Percentiles rank a stretch among this genome's conserved stretches.
Evolutionary conservation across 2,797 vertebrate species (phyloP).

Genomic region (Argyrosomus regius): DNA sequence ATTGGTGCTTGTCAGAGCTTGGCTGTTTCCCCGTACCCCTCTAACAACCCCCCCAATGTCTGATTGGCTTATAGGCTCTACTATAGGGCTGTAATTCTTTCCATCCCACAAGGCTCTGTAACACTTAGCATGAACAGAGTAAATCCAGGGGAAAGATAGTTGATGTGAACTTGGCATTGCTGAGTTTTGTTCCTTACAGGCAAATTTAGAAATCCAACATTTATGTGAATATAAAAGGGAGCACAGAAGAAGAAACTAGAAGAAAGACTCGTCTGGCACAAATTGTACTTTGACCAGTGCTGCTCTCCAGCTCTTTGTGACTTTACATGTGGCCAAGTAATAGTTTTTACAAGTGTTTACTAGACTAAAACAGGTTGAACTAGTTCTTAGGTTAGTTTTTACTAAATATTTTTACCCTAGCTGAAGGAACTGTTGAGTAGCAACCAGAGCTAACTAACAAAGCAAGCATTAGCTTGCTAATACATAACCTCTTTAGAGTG

Average conservation of each 20-base stretch:
- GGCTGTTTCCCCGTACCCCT: slow-evolving; percentile 48
- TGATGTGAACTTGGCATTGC: slow-evolving; percentile 72
- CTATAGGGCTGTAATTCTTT: slow-evolving; percentile 76
- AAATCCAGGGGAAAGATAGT: slow-evolving; percentile 54
- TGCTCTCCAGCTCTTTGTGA: not conserved
- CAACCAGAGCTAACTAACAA: not conserved
- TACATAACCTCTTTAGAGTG: not conserved
- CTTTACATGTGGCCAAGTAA: not conserved
- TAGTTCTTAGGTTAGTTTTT: not conserved
- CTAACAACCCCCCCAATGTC: slow-evolving; percentile 65
- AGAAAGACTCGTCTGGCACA: slow-evolving; percentile 10
- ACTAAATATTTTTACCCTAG: not conserved
- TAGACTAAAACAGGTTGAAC: not conserved
- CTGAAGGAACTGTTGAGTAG: too few relatives aligned
- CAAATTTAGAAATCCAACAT: slow-evolving; percentile 43
- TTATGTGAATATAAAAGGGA: slow-evolving; percentile 30
- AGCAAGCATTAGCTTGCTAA: not conserved
- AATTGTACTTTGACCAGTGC: not conserved
- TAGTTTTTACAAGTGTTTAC: not conserved
- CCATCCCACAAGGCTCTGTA: slow-evolving; percentile 75
- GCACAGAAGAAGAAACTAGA: not conserved
- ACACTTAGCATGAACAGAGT: slow-evolving; percentile 73
- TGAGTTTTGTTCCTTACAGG: slow-evolving; percentile 44
- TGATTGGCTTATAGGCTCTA: slow-evolving; percentile 78
- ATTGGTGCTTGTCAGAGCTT: slow-evolving; percentile 78